Percentiles rank a stretch among this genome's conserved stretches.
Conservation (phyloP, 2,888 invertebrate species). For the Gerris lacustris region DNA sequence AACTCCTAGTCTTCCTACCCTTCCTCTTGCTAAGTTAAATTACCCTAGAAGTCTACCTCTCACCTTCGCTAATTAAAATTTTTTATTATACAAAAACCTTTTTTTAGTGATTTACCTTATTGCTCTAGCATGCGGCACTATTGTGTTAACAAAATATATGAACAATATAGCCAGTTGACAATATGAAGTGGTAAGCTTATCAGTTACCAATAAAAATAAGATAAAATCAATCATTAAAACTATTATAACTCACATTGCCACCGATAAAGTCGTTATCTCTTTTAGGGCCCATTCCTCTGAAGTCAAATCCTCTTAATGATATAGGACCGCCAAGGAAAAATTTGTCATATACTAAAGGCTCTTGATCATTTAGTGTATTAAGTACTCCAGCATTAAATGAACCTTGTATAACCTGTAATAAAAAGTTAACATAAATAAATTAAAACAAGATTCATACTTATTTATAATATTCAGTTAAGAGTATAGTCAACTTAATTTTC, state of each 20-base stretch:
- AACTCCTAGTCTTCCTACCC: no score
- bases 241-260: conserved; percentile 43
- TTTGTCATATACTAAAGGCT: conserved; percentile 53
- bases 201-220: neutral
- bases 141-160: no score
- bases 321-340: conserved; percentile 85
- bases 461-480: no score
- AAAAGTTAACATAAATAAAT: conserved; percentile 13
- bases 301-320: conserved; percentile 74
- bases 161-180: no score
- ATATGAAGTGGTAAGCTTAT: neutral
- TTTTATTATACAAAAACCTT: no score
- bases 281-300: conserved; percentile 77
- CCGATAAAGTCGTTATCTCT: conserved; percentile 63
- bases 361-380: conserved; percentile 44
- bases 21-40: no score
- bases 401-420: conserved; percentile 54
- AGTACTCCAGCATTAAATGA: conserved; percentile 57
- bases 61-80: no score
- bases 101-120: no score
- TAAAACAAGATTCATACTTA: neutral
- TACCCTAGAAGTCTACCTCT: no score
- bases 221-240: neutral
- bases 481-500: no score
- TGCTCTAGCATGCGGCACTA: no score